phyloP scores from a whole-genome alignment of 2,113 vertebrate species.

The Myotis lucifugus region DNA sequence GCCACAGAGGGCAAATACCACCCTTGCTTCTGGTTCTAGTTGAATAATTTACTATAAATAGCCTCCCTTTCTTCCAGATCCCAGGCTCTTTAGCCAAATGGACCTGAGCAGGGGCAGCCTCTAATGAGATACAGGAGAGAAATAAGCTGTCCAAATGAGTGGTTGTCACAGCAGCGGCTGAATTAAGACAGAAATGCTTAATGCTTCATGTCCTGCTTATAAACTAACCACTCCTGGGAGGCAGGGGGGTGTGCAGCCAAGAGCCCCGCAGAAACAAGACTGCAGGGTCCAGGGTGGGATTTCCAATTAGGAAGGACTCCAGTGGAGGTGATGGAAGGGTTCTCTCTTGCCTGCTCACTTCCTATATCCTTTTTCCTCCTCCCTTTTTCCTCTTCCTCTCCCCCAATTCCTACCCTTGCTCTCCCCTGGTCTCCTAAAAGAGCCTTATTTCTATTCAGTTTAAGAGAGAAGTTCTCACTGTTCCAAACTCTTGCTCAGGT shows the following conservation, averaged over 20 bases:
- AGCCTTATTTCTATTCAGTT: not conserved
- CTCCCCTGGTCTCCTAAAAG: not conserved
- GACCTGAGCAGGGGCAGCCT: conserved; percentile 86
- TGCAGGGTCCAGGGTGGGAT: conserved; percentile 65
- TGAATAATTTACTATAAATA: conserved; percentile 89
- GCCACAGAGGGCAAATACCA: conserved; percentile 65
- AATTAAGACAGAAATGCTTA: conserved; percentile 92
- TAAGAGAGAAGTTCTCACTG: not conserved
- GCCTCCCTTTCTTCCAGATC: conserved; percentile 85
- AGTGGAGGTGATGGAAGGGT: conserved; percentile 27
- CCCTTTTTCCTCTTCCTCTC: no score
- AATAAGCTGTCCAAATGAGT: conserved; percentile 89
- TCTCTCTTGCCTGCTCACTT: conserved; percentile 57
- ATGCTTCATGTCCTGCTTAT: conserved; percentile 83
- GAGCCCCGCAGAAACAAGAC: conserved; percentile 81
- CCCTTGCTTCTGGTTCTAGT: conserved; percentile 82
- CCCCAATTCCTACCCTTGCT: not conserved
- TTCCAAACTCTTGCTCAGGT: conserved; percentile 1
- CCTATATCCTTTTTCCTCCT: not conserved
- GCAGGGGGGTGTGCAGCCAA: conserved; percentile 59
- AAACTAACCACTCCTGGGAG: conserved; percentile 84
- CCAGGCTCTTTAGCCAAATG: conserved; percentile 91
- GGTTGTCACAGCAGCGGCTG: conserved; percentile 85
- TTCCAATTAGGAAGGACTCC: conserved; percentile 68
- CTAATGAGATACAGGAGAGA: conserved; percentile 83